phyloP scores from a whole-genome alignment of 2,797 vertebrate species.

The Sebastes itinus region DNA sequence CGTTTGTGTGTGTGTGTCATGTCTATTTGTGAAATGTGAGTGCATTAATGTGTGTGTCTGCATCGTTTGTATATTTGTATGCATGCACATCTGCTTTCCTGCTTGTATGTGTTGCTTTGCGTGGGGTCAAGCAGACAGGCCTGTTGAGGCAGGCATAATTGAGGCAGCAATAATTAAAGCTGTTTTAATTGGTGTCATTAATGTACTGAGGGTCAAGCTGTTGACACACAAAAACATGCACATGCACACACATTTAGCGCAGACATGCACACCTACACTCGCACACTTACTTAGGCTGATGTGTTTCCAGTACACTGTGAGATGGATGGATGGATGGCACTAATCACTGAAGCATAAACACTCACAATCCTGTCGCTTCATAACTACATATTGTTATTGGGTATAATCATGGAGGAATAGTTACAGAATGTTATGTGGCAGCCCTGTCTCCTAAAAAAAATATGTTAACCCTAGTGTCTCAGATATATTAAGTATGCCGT shows the following conservation, averaged over 20 bases:
- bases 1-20: background rate
- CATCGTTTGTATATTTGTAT: background rate
- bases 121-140: slow-evolving; percentile 24
- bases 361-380: background rate
- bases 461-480: too few species aligned
- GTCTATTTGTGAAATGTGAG: background rate
- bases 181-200: slow-evolving; percentile 60
- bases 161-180: slow-evolving; percentile 53
- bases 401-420: background rate
- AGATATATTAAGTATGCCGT: too few species aligned
- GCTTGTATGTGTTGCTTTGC: background rate
- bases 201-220: slow-evolving; percentile 29
- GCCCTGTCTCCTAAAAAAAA: background rate
- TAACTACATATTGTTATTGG: background rate
- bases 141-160: slow-evolving; percentile 27
- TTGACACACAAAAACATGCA: slow-evolving; percentile 26
- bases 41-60: background rate
- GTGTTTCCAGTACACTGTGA: background rate
- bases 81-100: background rate
- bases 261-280: background rate
- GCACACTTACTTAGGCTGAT: background rate
- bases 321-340: background rate
- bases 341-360: background rate
- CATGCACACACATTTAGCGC: background rate
- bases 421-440: background rate